A percentile compares a stretch with the other conserved stretches of the same genome.
Conservation (phyloP, 2,113 vertebrate genomes). For the Bos javanicus region DNA sequence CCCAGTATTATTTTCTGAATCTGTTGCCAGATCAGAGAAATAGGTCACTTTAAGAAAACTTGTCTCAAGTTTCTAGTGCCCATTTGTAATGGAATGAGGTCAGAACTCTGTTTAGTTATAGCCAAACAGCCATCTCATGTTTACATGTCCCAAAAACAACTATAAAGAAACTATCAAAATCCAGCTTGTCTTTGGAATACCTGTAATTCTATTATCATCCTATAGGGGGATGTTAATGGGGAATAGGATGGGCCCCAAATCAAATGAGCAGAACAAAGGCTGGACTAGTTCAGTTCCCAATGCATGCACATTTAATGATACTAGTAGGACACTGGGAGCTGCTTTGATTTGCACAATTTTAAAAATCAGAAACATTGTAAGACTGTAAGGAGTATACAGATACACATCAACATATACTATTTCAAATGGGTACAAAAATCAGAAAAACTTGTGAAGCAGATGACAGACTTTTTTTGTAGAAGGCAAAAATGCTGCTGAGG, state of each 20-base stretch:
- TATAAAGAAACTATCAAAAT: not conserved
- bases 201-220: not conserved
- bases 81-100: not conserved
- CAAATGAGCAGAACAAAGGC: not conserved
- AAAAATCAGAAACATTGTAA: not conserved
- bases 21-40: not conserved
- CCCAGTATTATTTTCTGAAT: not conserved
- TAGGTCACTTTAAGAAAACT: not conserved
- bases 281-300: not conserved
- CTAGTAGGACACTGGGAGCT: not conserved
- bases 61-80: not conserved
- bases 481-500: not conserved
- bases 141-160: not conserved
- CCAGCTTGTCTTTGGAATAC: not conserved
- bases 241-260: not conserved
- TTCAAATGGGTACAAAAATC: not conserved
- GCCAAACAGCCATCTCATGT: not conserved
- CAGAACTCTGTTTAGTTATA: not conserved
- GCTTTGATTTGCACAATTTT: not conserved
- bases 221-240: not conserved
- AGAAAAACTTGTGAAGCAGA: not conserved
- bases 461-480: not conserved
- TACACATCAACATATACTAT: not conserved
- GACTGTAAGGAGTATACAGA: not conserved
- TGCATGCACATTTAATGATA: not conserved